These are phyloP conservation scores for Corythornis madagascariensis DNA, from an alignment of 2,113 vertebrate genomes.

Conservation along the genomic window DNA sequence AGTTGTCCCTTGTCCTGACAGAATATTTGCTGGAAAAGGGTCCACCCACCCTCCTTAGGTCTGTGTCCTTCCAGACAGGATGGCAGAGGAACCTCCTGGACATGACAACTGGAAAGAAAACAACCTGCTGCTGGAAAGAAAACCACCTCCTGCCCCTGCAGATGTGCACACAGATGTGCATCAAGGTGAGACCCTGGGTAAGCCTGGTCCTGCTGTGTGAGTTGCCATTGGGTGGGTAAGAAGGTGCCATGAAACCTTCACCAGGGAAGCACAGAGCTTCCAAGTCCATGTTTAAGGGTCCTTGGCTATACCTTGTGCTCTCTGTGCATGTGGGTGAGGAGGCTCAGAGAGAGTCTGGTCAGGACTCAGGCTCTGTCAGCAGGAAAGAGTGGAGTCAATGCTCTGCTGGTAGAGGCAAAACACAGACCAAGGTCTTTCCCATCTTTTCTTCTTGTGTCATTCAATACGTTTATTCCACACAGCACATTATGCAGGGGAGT, in stretches of 20 bases:
- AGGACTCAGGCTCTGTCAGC: not conserved
- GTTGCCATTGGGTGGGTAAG: not conserved
- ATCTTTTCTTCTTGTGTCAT: not conserved
- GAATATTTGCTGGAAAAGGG: not conserved
- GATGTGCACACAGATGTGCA: not conserved
- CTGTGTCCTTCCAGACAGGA: not conserved
- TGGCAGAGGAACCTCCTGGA: not conserved
- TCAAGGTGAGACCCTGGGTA: not conserved
- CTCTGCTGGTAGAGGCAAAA: not conserved
- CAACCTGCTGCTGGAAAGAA: not conserved
- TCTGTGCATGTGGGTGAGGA: not conserved
- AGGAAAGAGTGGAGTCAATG: not conserved
- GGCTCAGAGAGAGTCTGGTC: not conserved
- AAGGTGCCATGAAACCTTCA: not conserved
- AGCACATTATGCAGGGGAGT: not conserved
- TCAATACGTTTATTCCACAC: not conserved
- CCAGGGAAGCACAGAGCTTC: not conserved
- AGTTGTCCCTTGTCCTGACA: not conserved
- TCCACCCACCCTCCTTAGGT: rapidly evolving
- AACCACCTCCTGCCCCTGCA: not conserved
- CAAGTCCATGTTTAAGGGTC: not conserved
- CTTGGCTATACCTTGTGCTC: rapidly evolving
- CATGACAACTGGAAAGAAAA: not conserved
- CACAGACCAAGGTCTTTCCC: not conserved
- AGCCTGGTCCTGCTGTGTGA: not conserved